Evolutionary conservation across 2,888 invertebrate species (phyloP), one percentile per base, ranked within the genome.

Genomic region (Cataglyphis cursor): DNA sequence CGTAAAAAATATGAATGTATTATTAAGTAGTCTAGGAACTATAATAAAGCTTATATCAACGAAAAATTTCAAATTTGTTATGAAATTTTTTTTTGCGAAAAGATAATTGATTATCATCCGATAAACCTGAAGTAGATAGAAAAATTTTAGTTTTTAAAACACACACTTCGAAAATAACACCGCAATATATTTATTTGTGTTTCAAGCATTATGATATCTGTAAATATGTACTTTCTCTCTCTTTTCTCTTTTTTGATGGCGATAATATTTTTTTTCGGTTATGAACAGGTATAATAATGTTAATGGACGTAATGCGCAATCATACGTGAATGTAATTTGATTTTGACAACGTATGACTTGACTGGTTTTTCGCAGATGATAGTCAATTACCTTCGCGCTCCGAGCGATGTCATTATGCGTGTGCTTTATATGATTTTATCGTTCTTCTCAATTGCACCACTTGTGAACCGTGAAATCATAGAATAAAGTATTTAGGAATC

Each of bases 1-100:
- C 24, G 31, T 72, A 87, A 87, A 86, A 87, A 28, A 64, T 12
- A 3, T 18, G 64, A 48, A 31, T 24, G 54, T 28, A 41, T n/a
- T 3, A n/a, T 65, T 24, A 38, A 65, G 41, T 24, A 59, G 21
- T 68, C 57, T 59, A 59, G 41, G 35, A 44, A 44, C 38, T 18
- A 8, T 18, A 44, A 68, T 18, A 44, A 68, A 61, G 18, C 3
- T 57, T 10, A 41, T 8, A 21, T 8, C 18, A 48, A 38, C 12
- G 54, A 54, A 54, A 41, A 41, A 1, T 59, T 59, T 21, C 15
- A 31, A 2, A 48, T 62, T 31, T 38, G 9, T 6, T 1, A 12
- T 12, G 8, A 18, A 8, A 3, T 59, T 61, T 59, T 1, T 8
- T 59, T 24, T 12, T 38, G 44, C 31, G 10, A 35, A 21, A 18